These are phyloP conservation scores for Turdus rufiventris DNA, from an alignment of 2,113 vertebrate species.

Conservation along the genomic window DNA sequence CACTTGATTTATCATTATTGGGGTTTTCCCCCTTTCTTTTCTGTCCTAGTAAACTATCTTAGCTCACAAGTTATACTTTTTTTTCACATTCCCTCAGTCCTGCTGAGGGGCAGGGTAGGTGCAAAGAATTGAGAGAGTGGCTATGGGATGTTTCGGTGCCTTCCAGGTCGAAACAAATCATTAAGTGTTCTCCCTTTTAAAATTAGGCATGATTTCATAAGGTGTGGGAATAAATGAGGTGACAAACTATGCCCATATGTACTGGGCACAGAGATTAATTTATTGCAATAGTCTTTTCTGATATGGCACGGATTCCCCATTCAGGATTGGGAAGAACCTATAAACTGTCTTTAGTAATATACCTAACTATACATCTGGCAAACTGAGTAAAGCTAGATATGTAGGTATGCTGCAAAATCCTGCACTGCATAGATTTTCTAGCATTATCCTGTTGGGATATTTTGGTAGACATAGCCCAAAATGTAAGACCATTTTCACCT, in stretches of 20 bases:
- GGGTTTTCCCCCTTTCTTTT: not conserved
- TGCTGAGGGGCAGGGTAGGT: not conserved
- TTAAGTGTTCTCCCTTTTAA: not conserved
- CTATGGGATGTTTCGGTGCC: not conserved
- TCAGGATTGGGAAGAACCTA: not conserved
- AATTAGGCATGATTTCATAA: not conserved
- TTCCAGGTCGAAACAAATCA: not conserved
- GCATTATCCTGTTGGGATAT: not conserved
- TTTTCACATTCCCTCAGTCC: fast-evolving
- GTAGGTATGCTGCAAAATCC: not conserved
- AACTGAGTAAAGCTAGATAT: not conserved
- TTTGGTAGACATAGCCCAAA: not conserved
- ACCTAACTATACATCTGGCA: not conserved
- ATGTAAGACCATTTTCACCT: not conserved
- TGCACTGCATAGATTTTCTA: not conserved
- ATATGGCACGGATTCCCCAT: not conserved
- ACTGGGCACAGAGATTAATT: not conserved
- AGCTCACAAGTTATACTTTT: not conserved
- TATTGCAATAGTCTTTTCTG: not conserved
- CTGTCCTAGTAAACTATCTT: not conserved
- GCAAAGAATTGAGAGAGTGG: not conserved
- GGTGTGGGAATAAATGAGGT: not conserved
- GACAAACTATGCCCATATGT: not conserved
- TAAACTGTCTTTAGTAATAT: not conserved
- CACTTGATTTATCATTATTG: not conserved